Evolutionary conservation across 2,113 vertebrate genomes (phyloP), one percentile per base, ranked within the genome.

Genomic region (Mirounga angustirostris): DNA sequence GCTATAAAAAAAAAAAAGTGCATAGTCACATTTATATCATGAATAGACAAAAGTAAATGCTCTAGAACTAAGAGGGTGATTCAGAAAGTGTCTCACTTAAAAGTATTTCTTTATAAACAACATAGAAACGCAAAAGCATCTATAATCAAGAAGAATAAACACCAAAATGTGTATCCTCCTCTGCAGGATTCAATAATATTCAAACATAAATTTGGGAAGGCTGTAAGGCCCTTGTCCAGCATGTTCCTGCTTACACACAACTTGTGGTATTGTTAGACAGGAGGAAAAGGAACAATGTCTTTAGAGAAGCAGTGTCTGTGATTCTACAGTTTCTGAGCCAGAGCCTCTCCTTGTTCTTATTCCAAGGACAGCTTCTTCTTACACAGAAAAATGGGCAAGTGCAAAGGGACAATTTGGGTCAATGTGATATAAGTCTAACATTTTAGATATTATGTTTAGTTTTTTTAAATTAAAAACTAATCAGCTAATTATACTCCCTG

Each of bases 301-400:
- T 71, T 10, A 54, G 26, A 56, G 92, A 80, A 54, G 54, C 43
- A 43, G 54, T 11, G 16, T 8, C 33, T 24, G 54, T 33, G 50
- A 33, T 19, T 90, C 79, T 91, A 18, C 7, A n/a, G 6, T 54
- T 96, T 80, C 93, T 36, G 50, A 95, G 87, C 78, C 81, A 96
- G 58, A 92, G 61, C 43, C 58, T 81, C 80, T 7, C 67, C 80
- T 92, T 79, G 80, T 83, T n/a, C 89, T 80, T 86, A 30, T n/a
- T 96, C 84, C 73, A 88, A 28, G 54, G 71, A 80, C 67, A 93
- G 78, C 69, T 16, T 81, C 95, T 91, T 78, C 84, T 90, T 65
- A 50, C 67, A 8, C 30, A 26, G 30, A 76, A 87, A 86, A 46
- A 81, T 52, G 7, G 40, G 18, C 21, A 15, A 52, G 40, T 19